phyloP scores from a whole-genome alignment of 2,113 vertebrate genomes.

The Empidonax traillii region DNA sequence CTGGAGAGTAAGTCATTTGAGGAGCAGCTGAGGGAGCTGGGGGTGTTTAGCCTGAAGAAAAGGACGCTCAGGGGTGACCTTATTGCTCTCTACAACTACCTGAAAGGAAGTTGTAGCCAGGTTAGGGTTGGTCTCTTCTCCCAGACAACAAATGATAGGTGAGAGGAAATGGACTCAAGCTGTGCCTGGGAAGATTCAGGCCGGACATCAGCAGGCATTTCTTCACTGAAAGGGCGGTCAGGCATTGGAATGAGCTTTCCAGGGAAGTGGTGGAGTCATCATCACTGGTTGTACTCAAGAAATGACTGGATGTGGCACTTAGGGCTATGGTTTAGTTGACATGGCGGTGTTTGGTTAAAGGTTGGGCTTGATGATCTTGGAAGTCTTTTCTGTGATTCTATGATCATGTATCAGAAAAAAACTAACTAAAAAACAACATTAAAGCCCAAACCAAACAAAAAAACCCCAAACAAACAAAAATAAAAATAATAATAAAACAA shows the following conservation, averaged over 20 bases:
- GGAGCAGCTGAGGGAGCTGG: neutral
- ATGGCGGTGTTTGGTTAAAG: neutral
- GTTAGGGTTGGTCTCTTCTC: neutral
- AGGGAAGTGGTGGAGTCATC: neutral
- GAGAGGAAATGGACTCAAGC: neutral
- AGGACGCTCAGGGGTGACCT: neutral
- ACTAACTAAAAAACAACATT: neutral
- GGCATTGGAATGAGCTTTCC: neutral
- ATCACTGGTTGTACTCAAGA: neutral
- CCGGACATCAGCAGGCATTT: neutral
- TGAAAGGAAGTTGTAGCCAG: neutral
- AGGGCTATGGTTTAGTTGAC: neutral
- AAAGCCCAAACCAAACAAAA: neutral
- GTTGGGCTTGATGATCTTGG: neutral
- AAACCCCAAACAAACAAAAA: neutral
- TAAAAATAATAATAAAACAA: neutral
- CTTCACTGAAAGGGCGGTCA: neutral
- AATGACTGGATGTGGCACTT: neutral
- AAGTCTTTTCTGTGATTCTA: neutral
- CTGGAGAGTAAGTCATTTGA: neutral
- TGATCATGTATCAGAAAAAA: neutral
- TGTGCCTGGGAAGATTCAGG: neutral
- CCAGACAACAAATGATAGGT: neutral
- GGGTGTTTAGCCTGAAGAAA: neutral
- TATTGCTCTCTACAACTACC: neutral